phyloP scores from a whole-genome alignment of 2,888 invertebrate genomes.

The Bembecia ichneumoniformis region DNA sequence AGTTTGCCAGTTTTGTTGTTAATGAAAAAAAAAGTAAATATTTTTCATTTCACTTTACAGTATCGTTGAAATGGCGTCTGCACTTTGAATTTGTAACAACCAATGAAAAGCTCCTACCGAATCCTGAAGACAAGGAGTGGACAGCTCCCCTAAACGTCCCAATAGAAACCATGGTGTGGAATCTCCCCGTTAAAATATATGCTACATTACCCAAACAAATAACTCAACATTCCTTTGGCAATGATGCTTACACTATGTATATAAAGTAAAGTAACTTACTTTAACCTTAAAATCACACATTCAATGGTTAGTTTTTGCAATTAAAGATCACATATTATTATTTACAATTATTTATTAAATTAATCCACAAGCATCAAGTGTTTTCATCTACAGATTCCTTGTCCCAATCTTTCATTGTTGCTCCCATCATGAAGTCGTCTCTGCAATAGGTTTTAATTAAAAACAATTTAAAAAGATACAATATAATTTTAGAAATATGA shows the following conservation, averaged over 20 bases:
- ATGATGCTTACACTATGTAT: slow-evolving; percentile 58
- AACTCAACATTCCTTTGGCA: slow-evolving; percentile 73
- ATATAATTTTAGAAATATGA: neutral
- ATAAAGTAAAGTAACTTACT: slow-evolving; percentile 26
- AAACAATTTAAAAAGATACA: slow-evolving; percentile 31
- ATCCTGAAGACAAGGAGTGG: slow-evolving; percentile 76
- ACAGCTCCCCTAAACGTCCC: slow-evolving; percentile 88
- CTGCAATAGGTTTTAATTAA: slow-evolving; percentile 68
- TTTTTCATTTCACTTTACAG: slow-evolving; percentile 53
- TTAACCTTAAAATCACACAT: no score
- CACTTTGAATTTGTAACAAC: slow-evolving; percentile 98
- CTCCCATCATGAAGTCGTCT: slow-evolving; percentile 92
- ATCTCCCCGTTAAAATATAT: slow-evolving; percentile 93
- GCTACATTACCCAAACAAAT: slow-evolving; percentile 90
- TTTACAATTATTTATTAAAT: slow-evolving; percentile 5
- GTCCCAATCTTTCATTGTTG: slow-evolving; percentile 93
- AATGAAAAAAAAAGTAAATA: no score
- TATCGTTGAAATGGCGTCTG: slow-evolving; percentile 91
- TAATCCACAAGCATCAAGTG: slow-evolving; percentile 5
- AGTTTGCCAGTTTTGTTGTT: no score
- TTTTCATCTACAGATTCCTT: slow-evolving; percentile 74
- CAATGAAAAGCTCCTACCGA: slow-evolving; percentile 75
- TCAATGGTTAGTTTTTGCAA: neutral
- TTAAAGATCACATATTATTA: slow-evolving; percentile 1
- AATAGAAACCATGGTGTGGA: slow-evolving; percentile 99